Percentiles rank a stretch among this genome's conserved stretches.
Conservation (phyloP, 2,888 invertebrate species). For the Allygus modestus region DNA sequence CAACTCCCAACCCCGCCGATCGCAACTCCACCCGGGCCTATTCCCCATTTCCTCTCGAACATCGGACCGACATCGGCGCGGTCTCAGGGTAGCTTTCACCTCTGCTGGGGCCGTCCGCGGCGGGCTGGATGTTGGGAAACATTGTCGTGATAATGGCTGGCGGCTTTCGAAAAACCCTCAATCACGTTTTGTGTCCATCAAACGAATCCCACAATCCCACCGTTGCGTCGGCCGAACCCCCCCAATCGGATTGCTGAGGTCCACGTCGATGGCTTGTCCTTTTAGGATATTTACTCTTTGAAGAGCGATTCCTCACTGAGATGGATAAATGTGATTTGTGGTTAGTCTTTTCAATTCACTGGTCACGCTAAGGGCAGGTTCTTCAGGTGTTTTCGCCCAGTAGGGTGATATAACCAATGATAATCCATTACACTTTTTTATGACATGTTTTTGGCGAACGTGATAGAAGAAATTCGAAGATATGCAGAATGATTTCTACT, state of each 20-base stretch:
- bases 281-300: no score
- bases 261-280: neutral
- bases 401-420: no score
- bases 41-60: neutral
- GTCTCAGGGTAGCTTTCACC: neutral
- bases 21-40: neutral
- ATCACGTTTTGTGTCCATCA: constrained; percentile 54
- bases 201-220: constrained; percentile 44
- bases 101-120: neutral
- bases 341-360: no score
- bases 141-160: constrained; percentile 45
- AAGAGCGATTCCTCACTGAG: no score
- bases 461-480: no score
- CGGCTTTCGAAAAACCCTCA: constrained; percentile 53
- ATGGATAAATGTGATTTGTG: no score
- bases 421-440: no score
- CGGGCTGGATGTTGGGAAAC: constrained; percentile 21
- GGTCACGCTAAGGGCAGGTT: no score
- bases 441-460: no score
- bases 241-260: neutral
- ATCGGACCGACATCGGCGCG: neutral
- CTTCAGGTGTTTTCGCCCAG: no score
- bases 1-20: neutral
- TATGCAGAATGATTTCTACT: no score
- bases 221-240: neutral